Percentiles rank a stretch among this genome's conserved stretches.
These are phyloP conservation scores for Erethizon dorsatum DNA, from an alignment of 2,797 vertebrate genomes.

Conservation along the genomic window DNA sequence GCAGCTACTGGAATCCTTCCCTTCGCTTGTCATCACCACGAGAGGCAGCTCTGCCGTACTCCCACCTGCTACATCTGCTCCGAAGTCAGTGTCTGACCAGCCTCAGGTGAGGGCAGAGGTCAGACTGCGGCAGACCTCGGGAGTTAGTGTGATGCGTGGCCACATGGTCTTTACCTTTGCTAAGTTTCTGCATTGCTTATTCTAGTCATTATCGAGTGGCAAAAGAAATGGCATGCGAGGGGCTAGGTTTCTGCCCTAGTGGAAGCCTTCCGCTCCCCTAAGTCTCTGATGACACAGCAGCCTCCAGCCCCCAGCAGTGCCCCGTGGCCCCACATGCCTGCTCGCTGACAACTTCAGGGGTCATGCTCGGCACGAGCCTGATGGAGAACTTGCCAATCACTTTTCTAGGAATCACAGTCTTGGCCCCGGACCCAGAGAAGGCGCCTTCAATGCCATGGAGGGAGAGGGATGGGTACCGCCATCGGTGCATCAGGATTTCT, in stretches of 20 bases:
- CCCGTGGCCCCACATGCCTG: slow-evolving; percentile 89
- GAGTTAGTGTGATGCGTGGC: rapidly evolving
- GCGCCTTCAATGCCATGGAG: slow-evolving; percentile 98
- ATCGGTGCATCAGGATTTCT: slow-evolving; percentile 96
- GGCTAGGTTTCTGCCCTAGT: background rate
- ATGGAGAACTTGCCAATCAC: slow-evolving; percentile 99
- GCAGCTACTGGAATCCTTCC: background rate
- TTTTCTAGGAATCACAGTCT: slow-evolving; percentile 98
- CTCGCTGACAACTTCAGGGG: slow-evolving; percentile 94
- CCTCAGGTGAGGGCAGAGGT: background rate
- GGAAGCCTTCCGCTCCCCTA: rapidly evolving
- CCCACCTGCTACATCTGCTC: background rate
- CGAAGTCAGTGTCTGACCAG: background rate
- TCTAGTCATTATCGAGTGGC: rapidly evolving
- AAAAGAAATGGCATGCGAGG: rapidly evolving
- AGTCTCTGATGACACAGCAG: rapidly evolving
- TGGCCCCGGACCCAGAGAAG: slow-evolving; percentile 95
- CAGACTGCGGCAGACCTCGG: background rate
- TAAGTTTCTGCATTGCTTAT: background rate
- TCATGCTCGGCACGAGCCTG: slow-evolving; percentile 97
- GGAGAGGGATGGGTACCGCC: slow-evolving; percentile 97
- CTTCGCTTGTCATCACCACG: rapidly evolving
- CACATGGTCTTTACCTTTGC: background rate
- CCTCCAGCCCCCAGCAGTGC: background rate
- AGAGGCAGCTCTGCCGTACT: background rate